Percentiles rank a stretch among this genome's conserved stretches.
Conservation (phyloP, 2,888 invertebrate species). For the Drosophila leonis region DNA sequence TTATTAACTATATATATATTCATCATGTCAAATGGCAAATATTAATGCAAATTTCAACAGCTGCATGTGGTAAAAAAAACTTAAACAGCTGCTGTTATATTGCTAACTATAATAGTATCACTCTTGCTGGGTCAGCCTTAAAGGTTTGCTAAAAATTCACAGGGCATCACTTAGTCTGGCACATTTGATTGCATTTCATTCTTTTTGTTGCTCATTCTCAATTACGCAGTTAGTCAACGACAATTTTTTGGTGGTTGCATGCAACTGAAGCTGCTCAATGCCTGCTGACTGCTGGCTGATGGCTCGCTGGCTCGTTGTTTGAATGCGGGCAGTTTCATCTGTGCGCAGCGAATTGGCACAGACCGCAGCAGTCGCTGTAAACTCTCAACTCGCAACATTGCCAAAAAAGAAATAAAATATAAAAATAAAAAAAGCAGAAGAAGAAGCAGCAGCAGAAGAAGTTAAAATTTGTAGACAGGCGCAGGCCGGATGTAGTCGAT, state of each 20-base stretch:
- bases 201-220: slow-evolving; percentile 36
- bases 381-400: slow-evolving; percentile 47
- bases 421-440: slow-evolving; percentile 10
- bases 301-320: slow-evolving; percentile 10
- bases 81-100: neutral
- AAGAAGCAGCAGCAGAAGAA: slow-evolving; percentile 4
- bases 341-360: slow-evolving; percentile 28
- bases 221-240: slow-evolving; percentile 63
- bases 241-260: slow-evolving; percentile 53
- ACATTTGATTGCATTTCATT: neutral
- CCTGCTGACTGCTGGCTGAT: slow-evolving; percentile 18
- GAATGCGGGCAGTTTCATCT: slow-evolving; percentile 60
- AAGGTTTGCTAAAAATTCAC: too few relatives aligned
- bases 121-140: neutral
- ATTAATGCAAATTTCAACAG: neutral
- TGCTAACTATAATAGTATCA: too few relatives aligned
- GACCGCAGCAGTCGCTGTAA: slow-evolving; percentile 16
- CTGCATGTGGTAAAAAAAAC: neutral
- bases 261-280: slow-evolving; percentile 38
- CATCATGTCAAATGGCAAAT: too few relatives aligned
- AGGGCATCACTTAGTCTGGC: neutral
- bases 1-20: too few relatives aligned
- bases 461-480: slow-evolving; percentile 33
- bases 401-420: slow-evolving; percentile 43
- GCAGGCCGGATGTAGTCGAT: slow-evolving; percentile 64